Base-by-base conservation (phyloP, 2,113 vertebrate genomes). In the Rhinoptilus africanus region DNA sequence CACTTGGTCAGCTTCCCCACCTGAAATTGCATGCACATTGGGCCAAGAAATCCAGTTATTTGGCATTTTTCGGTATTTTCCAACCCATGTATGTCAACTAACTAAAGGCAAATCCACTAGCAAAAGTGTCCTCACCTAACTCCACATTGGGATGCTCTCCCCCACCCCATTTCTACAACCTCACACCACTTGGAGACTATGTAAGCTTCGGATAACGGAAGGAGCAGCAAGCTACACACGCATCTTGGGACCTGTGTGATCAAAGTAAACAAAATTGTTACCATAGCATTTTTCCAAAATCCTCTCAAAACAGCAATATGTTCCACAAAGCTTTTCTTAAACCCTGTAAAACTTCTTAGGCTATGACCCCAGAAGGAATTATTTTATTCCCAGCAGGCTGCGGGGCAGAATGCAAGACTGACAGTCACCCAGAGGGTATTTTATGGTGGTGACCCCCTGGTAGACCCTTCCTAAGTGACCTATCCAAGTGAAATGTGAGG, bases 361-460 rank as follows among this genome's bases (percentile, higher is more conserved):
- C 39, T 39, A n/a, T 7, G 39, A 86, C 45, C 51, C 79, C 35
- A 4, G 59, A 43, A 20, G 12, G 68, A 54, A 60, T 56, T 43
- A 21, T 22, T 79, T 62, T 43, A 32, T 37, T 90, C 53, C 54
- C 53, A 53, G 68, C 27, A 76, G 32, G 79, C 54, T 82, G 51
- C 39, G 60, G 72, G 75, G 48, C 30, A 62, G 47, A 74, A 80
- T 2, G 1, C 18, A 53, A 43, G 37, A 27, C 18, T 54, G 34
- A 74, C 57, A 23, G 15, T 53, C 54, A 80, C 50, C 23, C 63
- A 64, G 57, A 82, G 64, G 3, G 6, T 54, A n/a, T 56, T 75
- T 54, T 17, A 21, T 9, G 24, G 26, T 12, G 41, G 14, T 10
- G 4, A 1, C 6, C 51, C 18, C 6, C 35, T 2, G 0, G 17